Base-by-base conservation (phyloP, 2,888 invertebrate species). In the Melieria crassipennis region DNA sequence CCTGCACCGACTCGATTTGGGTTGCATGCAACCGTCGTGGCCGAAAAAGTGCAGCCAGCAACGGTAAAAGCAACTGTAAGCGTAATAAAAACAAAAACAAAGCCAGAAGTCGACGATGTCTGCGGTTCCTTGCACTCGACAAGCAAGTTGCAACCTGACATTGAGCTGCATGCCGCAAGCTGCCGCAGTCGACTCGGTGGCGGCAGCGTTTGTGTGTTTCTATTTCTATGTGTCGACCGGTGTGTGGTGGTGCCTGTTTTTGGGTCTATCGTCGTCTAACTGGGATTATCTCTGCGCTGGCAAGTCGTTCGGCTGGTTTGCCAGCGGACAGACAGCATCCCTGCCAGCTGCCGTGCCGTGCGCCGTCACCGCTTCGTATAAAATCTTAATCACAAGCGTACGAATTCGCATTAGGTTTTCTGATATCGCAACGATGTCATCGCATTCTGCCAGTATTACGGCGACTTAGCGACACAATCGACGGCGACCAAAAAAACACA, bases 321-420 rank as follows among this genome's bases (percentile, higher is more conserved):
- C 67, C 58, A 13, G 58, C 47, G 60, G 13, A 11, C 50, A 67
- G 60, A 50, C 16, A 60, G 67, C 58, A 48, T 45, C 30, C 6
- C 9, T 16, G 65, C 57, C 13, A 7, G 52, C 46, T 57, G 52
- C 65, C 57, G 46, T 72, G 77, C 69, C 75, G 76, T 73, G 76
- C 47, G 16, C 61, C 57, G 52, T 64, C 60, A 65, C 60, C 73
- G 75, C 81, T 84, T 83, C 81, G 84, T 86, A 86, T 86, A 86
- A 84, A 85, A 84, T 82, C 82, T 80, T 82, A 84, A 82, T 78
- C 81, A 78, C 75, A 73, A 78, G 78, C 78, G 81, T 81, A 82
- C 30, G 83, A 84, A 79, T 77, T 82, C 81, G 84, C 86, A 86
- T 85, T 86, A 84, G 82, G 83, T 83, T 82, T 85, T 84, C 82